phyloP scores from a whole-genome alignment of 2,888 invertebrate genomes.

The Platycheirus albimanus region DNA sequence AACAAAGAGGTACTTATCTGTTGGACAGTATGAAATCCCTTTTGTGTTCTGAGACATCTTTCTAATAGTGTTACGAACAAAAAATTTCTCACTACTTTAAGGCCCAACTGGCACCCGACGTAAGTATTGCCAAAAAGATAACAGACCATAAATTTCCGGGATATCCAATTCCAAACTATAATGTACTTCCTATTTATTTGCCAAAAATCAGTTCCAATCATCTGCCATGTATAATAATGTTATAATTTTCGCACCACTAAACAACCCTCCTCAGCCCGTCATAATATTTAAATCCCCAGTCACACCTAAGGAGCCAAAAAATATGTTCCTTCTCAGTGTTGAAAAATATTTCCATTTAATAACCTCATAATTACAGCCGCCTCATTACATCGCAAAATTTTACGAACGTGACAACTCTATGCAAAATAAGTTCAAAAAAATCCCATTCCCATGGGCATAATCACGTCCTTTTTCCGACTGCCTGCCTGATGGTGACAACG shows the following conservation, averaged over 20 bases:
- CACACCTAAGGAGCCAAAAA: conserved; percentile 28
- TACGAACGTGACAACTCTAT: conserved; percentile 60
- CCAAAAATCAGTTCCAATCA: too few relatives aligned
- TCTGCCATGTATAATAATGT: too few relatives aligned
- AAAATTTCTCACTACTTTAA: too few relatives aligned
- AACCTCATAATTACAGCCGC: conserved; percentile 68
- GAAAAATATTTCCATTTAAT: conserved; percentile 53
- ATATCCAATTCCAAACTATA: too few relatives aligned
- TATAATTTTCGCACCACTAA: not conserved
- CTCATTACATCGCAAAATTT: conserved; percentile 64
- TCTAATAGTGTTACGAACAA: too few relatives aligned
- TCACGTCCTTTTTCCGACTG: conserved; percentile 51
- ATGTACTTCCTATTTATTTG: too few relatives aligned
- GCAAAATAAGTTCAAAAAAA: conserved; percentile 2
- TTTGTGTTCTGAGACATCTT: too few relatives aligned
- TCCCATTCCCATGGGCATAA: conserved; percentile 40
- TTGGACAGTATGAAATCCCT: too few relatives aligned
- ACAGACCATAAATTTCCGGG: too few relatives aligned
- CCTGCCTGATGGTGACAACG: not conserved
- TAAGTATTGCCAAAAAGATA: too few relatives aligned
- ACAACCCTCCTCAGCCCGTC: not conserved
- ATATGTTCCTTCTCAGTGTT: not conserved
- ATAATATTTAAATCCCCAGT: conserved; percentile 38
- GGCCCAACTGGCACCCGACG: too few relatives aligned
- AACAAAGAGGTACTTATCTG: too few relatives aligned